Conservation (phyloP, 1,140 invertebrate genomes). For the Drosophila arizonae region DNA sequence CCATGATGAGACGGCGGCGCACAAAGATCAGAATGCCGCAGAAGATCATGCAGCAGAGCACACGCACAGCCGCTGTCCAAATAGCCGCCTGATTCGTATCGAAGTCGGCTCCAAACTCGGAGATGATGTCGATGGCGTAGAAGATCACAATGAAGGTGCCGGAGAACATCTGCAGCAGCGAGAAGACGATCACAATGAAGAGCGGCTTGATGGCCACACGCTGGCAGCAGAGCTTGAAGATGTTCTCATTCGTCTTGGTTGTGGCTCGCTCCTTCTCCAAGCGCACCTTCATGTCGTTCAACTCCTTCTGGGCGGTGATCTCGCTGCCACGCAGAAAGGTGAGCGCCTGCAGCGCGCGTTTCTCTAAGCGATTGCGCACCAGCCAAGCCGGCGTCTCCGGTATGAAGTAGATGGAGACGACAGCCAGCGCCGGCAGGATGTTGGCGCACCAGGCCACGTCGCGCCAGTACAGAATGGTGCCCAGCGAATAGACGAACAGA, state of each 20-base stretch:
- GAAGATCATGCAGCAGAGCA: conserved; percentile 86
- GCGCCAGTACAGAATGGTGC: conserved; percentile 86
- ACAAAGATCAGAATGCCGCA: conserved; percentile 86
- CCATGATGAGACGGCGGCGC: conserved; percentile 86
- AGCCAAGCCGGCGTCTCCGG: conserved; percentile 90
- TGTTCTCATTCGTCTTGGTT: conserved; percentile 83
- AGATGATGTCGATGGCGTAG: conserved; percentile 88
- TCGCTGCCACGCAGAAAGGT: conserved; percentile 87
- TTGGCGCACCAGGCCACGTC: conserved; percentile 86
- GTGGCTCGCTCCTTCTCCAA: conserved; percentile 84
- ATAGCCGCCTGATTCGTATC: conserved; percentile 86
- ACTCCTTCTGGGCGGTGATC: conserved; percentile 83
- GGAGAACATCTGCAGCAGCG: conserved; percentile 87
- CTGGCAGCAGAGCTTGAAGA: conserved; percentile 83
- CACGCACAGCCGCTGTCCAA: conserved; percentile 86
- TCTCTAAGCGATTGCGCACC: conserved; percentile 85
- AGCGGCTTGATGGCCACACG: conserved; percentile 88
- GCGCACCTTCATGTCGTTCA: conserved; percentile 63
- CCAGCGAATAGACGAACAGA: conserved; percentile 87
- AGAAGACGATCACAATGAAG: conserved; percentile 88
- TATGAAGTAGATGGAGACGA: conserved; percentile 85
- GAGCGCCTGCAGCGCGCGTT: conserved; percentile 86
- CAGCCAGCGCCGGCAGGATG: conserved; percentile 85
- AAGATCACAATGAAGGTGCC: conserved; percentile 90
- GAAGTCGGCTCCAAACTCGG: conserved; percentile 83